Evolutionary conservation across 1,140 invertebrate species (phyloP), one percentile per base, ranked within the genome.

Genomic region (Zaprionus capensis): DNA sequence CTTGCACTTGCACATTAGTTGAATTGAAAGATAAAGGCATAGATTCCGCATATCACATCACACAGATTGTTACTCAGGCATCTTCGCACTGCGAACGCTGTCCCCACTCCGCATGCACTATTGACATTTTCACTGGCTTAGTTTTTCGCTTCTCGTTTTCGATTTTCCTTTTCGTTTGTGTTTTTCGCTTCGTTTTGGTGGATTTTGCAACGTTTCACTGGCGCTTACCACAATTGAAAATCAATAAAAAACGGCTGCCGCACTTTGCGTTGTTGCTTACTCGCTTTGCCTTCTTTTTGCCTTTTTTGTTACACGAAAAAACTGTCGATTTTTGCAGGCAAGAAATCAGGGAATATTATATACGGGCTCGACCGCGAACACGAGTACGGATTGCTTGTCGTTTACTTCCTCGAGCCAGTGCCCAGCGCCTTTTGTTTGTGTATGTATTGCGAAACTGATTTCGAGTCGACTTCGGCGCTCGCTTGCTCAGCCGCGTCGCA

Each of bases 381-480:
- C 41, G 41, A 17, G 41, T 46, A n/a, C 41, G 41, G 38, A 46
- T 46, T 46, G 41, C 66, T 51, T 2, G 70, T 71, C 83, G 83
- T 83, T 81, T 83, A 90, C 84, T 88, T 88, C 85, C 80, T 80
- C 73, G 76, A 81, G 79, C 77, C 79, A 80, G 44, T 61, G 80
- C 73, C 78, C 81, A 90, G 84, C 76, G 86, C 91, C 91, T 92
- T 91, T 92, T 92, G 91, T 92, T 92, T 92, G 91, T 92, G 91
- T 92, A 92, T 92, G 91, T 92, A 92, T 92, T 92, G 91, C 91
- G 91, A 92, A 92, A 92, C 91, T 88, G 91, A 91, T 91, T 90
- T 74, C 38, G 75, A 72, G 67, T 81, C 70, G 64, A 71, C 61
- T 69, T 69, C 78, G 68, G 59, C 73, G 53, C 44, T 65, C 68